phyloP scores from a whole-genome alignment of 2,888 invertebrate genomes.

The Ceratothoa steindachneri region DNA sequence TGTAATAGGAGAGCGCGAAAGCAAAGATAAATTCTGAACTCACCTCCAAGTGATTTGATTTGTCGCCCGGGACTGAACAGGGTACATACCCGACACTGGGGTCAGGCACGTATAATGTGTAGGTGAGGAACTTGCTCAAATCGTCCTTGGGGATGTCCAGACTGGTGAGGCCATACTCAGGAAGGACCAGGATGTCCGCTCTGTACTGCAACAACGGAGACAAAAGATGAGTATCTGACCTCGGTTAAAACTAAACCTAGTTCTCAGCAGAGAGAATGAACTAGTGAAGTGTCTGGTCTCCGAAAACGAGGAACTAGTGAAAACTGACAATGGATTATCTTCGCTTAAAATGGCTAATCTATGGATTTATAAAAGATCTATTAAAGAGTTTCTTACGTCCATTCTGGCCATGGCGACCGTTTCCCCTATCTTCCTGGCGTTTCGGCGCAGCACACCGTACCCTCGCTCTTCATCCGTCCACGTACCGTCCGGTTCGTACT shows the following conservation, averaged over 20 bases:
- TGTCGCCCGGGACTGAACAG: neutral
- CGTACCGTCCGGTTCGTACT: conserved; percentile 24
- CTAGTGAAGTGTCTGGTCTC: no score
- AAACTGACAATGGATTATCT: neutral
- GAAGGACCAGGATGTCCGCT: conserved; percentile 53
- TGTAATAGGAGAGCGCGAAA: no score
- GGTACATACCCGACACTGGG: conserved; percentile 17
- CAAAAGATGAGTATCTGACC: no score
- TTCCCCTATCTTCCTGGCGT: conserved; percentile 17
- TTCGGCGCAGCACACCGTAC: conserved; percentile 7
- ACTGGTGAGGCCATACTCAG: conserved; percentile 53
- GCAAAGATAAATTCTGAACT: no score
- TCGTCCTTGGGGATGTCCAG: conserved; percentile 47
- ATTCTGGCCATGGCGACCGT: conserved; percentile 18
- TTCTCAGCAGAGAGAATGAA: no score
- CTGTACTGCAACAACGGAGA: conserved; percentile 48
- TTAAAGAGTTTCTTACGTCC: neutral
- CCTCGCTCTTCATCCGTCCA: conserved; percentile 18
- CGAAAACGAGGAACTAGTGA: no score
- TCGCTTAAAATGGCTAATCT: no score
- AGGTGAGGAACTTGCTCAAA: conserved; percentile 45
- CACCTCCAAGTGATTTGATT: no score
- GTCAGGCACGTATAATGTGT: conserved; percentile 40
- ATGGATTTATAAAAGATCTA: neutral
- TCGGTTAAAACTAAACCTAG: no score